Base-by-base conservation (phyloP, 2,113 vertebrate genomes). In the Oreochromis niloticus region DNA sequence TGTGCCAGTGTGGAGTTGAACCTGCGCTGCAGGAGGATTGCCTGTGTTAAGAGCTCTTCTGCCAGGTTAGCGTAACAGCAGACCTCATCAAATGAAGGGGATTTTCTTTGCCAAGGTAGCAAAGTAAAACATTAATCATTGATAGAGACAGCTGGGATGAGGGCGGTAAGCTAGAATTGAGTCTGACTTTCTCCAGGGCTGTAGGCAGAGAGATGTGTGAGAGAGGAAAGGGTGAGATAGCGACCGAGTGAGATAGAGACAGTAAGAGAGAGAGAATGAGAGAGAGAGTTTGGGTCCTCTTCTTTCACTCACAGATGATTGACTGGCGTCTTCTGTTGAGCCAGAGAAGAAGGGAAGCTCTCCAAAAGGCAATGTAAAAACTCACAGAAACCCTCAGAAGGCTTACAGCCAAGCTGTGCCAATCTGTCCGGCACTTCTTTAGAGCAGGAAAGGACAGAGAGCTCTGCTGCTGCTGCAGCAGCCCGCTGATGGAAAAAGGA, bases 131-230 rank as follows among this genome's bases (percentile, higher is more conserved):
- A 48, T 93, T 85, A 90, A 94, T 89, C 86, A 91, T 79, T 86
- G 82, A 94, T 82, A 63, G 83, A 93, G 93, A 91, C 92, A 92
- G 93, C 93, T 93, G 94, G 94, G 89, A 91, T 83, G 88, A 87
- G 79, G 83, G 88, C 48, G 78, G 87, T 17, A 8, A 81, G 84
- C 84, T 86, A 57, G 82, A 90, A 92, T 79, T 85, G 84, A 87
- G 92, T 90, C 84, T 93, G 90, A 91, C 46, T 27, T 85, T 63
- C 83, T 88, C 50, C 30, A 55, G 82, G 34, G 88, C 89, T 91
- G 85, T 34, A 82, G 68, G 84, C 82, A 85, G 87, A 39, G 84
- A 85, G 36, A 87, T 81, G 84, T 83, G 86, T 59, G 82, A 80
- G 84, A 81, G 78, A 79, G 80, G 75, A 82, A 66, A 79, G 82